Conservation (phyloP, 1,140 invertebrate species). For the Temnothorax nylanderi region DNA sequence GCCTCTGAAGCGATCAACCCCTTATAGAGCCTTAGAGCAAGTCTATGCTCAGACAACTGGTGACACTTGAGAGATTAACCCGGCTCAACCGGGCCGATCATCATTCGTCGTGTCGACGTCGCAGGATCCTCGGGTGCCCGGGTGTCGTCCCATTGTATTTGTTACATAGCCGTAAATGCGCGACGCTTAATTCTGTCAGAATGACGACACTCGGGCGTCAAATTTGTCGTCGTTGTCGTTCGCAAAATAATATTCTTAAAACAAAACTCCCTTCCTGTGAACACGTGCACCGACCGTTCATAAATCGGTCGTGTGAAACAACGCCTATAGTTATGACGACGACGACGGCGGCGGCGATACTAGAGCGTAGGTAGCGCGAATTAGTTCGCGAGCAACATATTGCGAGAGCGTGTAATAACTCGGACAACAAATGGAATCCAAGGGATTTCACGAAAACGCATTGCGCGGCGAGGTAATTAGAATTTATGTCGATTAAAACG, state of each 20-base stretch:
- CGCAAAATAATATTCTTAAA: slow-evolving; percentile 54
- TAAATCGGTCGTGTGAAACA: slow-evolving; percentile 61
- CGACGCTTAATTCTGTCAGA: slow-evolving; percentile 57
- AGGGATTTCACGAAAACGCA: slow-evolving; percentile 48
- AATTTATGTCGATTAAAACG: slow-evolving; percentile 66
- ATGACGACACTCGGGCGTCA: neutral
- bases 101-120: slow-evolving; percentile 17
- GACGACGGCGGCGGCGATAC: neutral
- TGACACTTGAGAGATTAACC: slow-evolving; percentile 42
- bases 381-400: slow-evolving; percentile 36
- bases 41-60: slow-evolving; percentile 6
- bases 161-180: slow-evolving; percentile 16
- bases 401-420: slow-evolving; percentile 39
- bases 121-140: neutral
- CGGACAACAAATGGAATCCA: slow-evolving; percentile 59
- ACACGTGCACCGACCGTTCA: slow-evolving; percentile 55
- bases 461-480: slow-evolving; percentile 34
- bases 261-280: neutral
- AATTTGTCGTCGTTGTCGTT: neutral
- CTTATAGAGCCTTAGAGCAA: neutral
- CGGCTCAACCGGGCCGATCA: slow-evolving; percentile 23
- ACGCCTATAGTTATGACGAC: neutral
- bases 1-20: neutral
- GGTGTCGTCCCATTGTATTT: neutral
- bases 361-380: neutral